phyloP scores from a whole-genome alignment of 2,797 vertebrate species.

The Intellagama lesueurii region DNA sequence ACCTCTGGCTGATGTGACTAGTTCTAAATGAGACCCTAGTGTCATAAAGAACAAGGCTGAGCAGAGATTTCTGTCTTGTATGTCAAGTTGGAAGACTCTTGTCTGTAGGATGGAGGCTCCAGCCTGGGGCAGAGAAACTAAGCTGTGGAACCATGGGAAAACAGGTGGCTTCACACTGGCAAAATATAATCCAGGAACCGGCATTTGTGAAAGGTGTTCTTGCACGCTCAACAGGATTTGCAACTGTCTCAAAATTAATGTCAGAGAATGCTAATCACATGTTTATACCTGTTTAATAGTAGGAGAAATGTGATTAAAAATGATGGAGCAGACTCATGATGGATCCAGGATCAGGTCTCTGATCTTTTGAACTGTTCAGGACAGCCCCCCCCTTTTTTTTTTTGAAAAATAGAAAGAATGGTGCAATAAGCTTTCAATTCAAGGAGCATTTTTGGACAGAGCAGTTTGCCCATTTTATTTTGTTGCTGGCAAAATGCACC shows the following conservation, averaged over 20 bases:
- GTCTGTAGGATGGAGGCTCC: neutral
- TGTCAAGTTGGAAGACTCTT: neutral
- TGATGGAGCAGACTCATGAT: neutral
- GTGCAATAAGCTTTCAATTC: no score
- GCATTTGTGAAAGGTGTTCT: neutral
- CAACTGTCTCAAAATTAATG: neutral
- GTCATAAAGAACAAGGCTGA: no score
- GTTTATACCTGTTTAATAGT: neutral
- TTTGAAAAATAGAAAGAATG: no score
- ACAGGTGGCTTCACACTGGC: neutral
- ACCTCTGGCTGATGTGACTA: no score
- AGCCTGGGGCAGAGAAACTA: neutral
- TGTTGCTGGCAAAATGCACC: no score
- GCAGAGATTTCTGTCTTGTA: no score
- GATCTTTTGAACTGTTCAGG: no score
- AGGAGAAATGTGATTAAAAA: neutral
- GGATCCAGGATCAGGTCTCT: no score
- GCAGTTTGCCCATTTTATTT: no score
- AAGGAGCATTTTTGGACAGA: no score
- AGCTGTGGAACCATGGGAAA: neutral
- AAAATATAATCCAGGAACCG: neutral
- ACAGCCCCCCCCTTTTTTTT: neutral
- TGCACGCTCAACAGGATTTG: neutral
- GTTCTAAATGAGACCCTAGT: no score
- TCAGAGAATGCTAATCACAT: neutral